These are phyloP conservation scores for Dryococelus australis DNA, from an alignment of 2,888 invertebrate species.

Conservation along the genomic window DNA sequence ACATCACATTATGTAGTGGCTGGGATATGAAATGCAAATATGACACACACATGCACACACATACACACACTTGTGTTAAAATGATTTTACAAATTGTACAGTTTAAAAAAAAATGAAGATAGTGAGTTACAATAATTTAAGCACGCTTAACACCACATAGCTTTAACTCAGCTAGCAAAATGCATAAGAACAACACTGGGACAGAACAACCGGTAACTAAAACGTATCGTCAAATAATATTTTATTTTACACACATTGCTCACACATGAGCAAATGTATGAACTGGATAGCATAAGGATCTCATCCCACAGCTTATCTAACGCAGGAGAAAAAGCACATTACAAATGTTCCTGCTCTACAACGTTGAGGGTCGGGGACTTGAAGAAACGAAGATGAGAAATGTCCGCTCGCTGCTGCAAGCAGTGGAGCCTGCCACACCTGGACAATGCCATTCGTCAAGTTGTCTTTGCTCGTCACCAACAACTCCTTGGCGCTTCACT, in stretches of 20 bases:
- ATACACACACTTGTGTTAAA: not conserved
- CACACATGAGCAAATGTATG: too few relatives aligned
- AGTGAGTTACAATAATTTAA: not conserved
- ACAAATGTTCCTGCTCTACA: not conserved
- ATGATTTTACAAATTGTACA: constrained; percentile 9
- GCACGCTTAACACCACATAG: not conserved
- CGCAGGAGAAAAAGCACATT: not conserved
- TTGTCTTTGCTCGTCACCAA: not conserved
- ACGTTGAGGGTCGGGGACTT: not conserved
- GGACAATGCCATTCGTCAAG: not conserved
- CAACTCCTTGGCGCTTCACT: not conserved
- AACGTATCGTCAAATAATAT: not conserved
- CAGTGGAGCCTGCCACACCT: not conserved
- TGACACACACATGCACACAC: not conserved
- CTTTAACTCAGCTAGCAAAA: not conserved
- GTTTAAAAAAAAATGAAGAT: not conserved
- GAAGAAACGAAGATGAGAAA: not conserved
- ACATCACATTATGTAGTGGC: not conserved
- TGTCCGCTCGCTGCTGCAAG: not conserved
- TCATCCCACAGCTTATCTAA: not conserved
- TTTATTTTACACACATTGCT: not conserved
- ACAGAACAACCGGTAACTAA: not conserved
- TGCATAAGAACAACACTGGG: too few relatives aligned
- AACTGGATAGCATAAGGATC: not conserved
- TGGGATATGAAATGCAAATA: not conserved